A percentile compares a stretch with the other conserved stretches of the same genome.
phyloP scores from a whole-genome alignment of 2,888 invertebrate genomes.

The Sacculina carcini region DNA sequence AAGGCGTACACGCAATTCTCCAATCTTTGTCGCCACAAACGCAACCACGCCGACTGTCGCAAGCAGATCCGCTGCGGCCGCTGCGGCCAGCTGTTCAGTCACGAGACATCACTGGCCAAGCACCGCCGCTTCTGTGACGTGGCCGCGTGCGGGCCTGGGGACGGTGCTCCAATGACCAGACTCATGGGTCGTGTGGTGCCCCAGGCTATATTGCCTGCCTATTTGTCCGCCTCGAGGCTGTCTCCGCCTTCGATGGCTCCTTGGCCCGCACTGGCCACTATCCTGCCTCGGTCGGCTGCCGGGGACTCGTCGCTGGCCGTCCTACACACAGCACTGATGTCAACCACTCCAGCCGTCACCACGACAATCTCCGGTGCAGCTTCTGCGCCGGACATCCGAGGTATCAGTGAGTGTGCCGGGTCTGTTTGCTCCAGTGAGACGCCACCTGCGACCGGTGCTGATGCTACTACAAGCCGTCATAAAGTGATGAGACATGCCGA shows the following conservation, averaged over 20 bases:
- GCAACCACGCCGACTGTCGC: slow-evolving; percentile 91
- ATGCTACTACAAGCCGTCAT: too few relatives aligned
- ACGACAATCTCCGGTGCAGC: too few relatives aligned
- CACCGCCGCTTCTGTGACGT: slow-evolving; percentile 92
- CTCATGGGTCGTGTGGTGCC: slow-evolving; percentile 12
- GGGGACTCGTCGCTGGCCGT: slow-evolving; percentile 18
- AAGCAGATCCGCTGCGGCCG: slow-evolving; percentile 78
- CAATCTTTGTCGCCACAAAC: slow-evolving; percentile 95
- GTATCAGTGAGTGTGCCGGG: too few relatives aligned
- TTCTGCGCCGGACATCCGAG: too few relatives aligned
- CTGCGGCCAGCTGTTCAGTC: slow-evolving; percentile 77
- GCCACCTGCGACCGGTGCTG: too few relatives aligned
- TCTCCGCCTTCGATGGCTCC: slow-evolving; percentile 43
- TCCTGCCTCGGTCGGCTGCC: slow-evolving; percentile 31
- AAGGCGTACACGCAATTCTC: slow-evolving; percentile 99
- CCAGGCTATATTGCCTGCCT: slow-evolving; percentile 11
- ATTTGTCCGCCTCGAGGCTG: too few relatives aligned
- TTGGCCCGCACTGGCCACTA: slow-evolving; percentile 29
- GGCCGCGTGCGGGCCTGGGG: slow-evolving; percentile 15
- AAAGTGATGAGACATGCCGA: too few relatives aligned
- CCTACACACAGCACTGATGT: too few relatives aligned
- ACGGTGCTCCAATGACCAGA: slow-evolving; percentile 13
- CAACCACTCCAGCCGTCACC: too few relatives aligned
- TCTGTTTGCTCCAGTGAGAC: too few relatives aligned
- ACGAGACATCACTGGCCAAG: slow-evolving; percentile 70